Base-by-base conservation (phyloP, 2,113 vertebrate genomes). In the Oncorhynchus clarkii region DNA sequence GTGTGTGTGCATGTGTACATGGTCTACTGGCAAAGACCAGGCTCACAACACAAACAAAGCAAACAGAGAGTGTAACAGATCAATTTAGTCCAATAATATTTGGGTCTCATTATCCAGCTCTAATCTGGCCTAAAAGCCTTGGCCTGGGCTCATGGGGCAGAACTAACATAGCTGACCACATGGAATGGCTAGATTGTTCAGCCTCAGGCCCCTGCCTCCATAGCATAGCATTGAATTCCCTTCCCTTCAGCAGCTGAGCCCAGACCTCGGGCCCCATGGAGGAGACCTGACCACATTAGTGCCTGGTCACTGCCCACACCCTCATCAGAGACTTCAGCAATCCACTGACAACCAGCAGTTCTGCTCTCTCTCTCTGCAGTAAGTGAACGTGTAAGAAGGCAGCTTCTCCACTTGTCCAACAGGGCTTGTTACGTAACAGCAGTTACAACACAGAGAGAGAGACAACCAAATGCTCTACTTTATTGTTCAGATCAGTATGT, bases 101-200 rank as follows among this genome's bases (percentile, higher is more conserved):
- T 70, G 24, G 12, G 66, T n/a, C 29, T 20, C 67, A 68, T 68
- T 8, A 39, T 69, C 5, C 18, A 11, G 13, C 45, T 67, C 31
- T 62, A 48, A 80, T 75, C 70, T 45, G 67, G 72, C 24, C 27
- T 64, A 18, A 71, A 60, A 62, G 60, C 1, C 20, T 72, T 70
- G 66, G 57, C 27, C 70, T 62, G 34, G 73, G 59, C 65, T 64
- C 49, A n/a, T 72, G 72, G 70, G 80, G 74, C 72, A 66, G 65
- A 76, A 29, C 18, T 0, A 57, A 54, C 13, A 70, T 59, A 76
- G 45, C 22, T 0, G 45, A 54, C 13, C 57, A 71, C 73, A n/a
- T 69, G 76, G n/a, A 20, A 6, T 34, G 49, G 78, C n/a, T 14
- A 68, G 57, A 69, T 82, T 79, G 69, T 73, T 81, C 71, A 51